These are phyloP conservation scores for Synodontis membranacea DNA, from an alignment of 2,113 vertebrate genomes.

Conservation along the genomic window DNA sequence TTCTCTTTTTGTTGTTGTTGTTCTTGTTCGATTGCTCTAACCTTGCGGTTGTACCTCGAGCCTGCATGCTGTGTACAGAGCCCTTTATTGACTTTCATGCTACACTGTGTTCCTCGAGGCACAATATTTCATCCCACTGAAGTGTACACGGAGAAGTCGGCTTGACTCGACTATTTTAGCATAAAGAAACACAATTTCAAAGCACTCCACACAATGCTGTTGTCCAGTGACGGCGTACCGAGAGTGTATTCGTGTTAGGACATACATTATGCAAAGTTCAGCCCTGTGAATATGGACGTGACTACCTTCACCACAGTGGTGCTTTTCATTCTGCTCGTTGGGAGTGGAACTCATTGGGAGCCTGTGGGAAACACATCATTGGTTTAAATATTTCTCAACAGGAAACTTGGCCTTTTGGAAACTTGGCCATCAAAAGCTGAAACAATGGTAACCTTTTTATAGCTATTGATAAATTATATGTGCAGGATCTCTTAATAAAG, in stretches of 20 bases:
- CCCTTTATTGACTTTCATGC: constrained; percentile 13
- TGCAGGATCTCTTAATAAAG: neutral
- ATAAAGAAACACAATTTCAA: neutral
- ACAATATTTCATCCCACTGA: constrained; percentile 9
- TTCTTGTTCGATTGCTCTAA: constrained; percentile 14
- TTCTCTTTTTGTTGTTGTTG: neutral
- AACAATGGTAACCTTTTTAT: neutral
- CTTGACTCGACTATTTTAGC: neutral
- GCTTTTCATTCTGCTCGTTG: neutral
- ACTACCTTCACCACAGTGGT: neutral
- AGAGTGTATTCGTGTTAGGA: neutral
- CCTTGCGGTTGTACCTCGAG: neutral
- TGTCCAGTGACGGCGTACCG: neutral
- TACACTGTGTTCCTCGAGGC: constrained; percentile 12
- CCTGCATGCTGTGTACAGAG: neutral
- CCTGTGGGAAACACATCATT: neutral
- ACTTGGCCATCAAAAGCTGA: neutral
- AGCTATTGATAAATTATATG: neutral
- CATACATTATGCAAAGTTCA: neutral
- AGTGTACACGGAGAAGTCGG: neutral
- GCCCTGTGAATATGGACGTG: neutral
- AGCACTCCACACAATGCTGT: neutral
- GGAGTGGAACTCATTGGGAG: neutral
- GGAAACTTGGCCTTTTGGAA: neutral
- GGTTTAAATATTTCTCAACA: neutral